Conservation (phyloP, 2,888 invertebrate species). For the Choreutis nemorana region DNA sequence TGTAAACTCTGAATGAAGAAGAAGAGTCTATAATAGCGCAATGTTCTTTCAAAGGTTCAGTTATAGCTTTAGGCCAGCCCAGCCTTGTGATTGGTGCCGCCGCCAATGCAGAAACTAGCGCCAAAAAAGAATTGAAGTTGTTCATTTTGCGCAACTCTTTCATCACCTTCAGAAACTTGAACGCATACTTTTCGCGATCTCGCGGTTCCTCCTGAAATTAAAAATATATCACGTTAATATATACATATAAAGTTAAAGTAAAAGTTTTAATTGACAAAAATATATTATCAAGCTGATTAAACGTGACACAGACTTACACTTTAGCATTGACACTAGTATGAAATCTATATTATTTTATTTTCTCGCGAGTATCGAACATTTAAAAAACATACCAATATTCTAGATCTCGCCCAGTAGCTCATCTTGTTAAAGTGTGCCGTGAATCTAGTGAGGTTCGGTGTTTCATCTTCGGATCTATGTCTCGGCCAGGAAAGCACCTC, state of each 20-base stretch:
- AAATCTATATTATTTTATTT: too few species aligned
- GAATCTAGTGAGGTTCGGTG: slow-evolving; percentile 95
- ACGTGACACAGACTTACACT: neutral
- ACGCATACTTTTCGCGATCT: slow-evolving; percentile 93
- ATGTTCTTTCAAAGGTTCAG: slow-evolving; percentile 92
- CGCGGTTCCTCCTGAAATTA: slow-evolving; percentile 77
- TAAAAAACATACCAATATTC: slow-evolving; percentile 75
- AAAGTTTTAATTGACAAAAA: neutral
- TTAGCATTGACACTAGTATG: too few species aligned
- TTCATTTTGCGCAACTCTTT: slow-evolving; percentile 96
- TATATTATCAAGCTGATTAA: neutral
- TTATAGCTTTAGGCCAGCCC: slow-evolving; percentile 92
- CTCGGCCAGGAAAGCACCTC: slow-evolving; percentile 97
- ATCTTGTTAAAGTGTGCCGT: slow-evolving; percentile 99
- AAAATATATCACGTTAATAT: neutral
- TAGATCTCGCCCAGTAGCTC: slow-evolving; percentile 97
- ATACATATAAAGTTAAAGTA: neutral
- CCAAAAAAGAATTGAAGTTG: slow-evolving; percentile 98
- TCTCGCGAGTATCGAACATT: neutral
- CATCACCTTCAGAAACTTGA: slow-evolving; percentile 98
- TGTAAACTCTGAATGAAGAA: slow-evolving; percentile 97
- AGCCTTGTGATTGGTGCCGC: slow-evolving; percentile 92
- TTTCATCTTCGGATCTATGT: slow-evolving; percentile 96
- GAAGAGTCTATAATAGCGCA: slow-evolving; percentile 96
- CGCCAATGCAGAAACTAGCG: slow-evolving; percentile 94